phyloP scores from a whole-genome alignment of 2,113 vertebrate genomes.

The Colaptes auratus region DNA sequence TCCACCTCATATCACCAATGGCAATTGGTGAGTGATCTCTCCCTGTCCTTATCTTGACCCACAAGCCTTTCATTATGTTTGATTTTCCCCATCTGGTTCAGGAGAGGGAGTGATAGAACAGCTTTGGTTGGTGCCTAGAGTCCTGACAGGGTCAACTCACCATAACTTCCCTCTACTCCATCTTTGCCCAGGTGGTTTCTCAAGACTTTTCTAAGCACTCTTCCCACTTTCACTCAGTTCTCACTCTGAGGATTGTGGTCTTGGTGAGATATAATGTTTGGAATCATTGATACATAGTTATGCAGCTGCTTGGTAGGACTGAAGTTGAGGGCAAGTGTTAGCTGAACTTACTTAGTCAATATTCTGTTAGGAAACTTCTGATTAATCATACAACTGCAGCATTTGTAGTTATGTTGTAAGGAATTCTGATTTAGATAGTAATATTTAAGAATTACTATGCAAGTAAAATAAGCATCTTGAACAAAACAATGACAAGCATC shows the following conservation, averaged over 20 bases:
- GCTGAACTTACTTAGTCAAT: neutral
- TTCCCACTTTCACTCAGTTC: neutral
- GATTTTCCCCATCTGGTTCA: neutral
- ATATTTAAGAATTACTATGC: neutral
- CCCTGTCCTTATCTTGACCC: neutral
- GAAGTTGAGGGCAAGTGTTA: neutral
- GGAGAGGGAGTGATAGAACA: neutral
- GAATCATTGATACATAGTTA: neutral
- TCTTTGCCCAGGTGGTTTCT: neutral
- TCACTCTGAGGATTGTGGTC: neutral
- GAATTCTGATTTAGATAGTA: neutral
- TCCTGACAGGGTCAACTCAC: neutral
- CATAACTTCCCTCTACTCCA: rapidly evolving
- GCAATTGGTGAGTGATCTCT: too few species aligned
- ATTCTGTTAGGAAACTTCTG: neutral
- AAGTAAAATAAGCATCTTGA: neutral
- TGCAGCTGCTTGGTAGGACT: neutral
- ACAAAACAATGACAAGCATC: neutral
- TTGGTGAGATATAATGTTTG: neutral
- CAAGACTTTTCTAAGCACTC: neutral
- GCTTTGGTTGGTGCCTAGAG: neutral
- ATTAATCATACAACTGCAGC: neutral
- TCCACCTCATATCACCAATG: too few species aligned
- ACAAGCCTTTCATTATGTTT: neutral
- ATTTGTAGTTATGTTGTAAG: neutral